Base-by-base conservation (phyloP, 2,888 invertebrate genomes). In the Drosophila planitibia region DNA sequence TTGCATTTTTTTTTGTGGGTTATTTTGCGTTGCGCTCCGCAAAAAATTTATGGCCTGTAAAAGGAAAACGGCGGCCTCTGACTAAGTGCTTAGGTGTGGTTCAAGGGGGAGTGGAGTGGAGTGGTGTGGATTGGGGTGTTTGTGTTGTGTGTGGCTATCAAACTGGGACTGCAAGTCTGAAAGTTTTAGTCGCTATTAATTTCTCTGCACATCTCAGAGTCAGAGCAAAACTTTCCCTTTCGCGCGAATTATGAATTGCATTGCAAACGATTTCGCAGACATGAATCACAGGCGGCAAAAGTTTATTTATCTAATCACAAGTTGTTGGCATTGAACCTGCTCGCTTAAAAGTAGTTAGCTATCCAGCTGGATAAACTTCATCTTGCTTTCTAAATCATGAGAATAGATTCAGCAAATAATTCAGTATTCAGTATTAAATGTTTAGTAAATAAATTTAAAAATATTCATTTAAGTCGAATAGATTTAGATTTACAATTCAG, bases 141-240 rank as follows among this genome's bases (percentile, higher is more conserved):
- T 7, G 39, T 19, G 47, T 22, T 47, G 47, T 37, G 54, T 32
- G 28, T 30, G 66, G 68, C 47, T 16, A 47, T 47, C 9, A 47
- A 65, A 57, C 53, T 70, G 74, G 70, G 58, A 70, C 80, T 78
- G 72, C 54, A 57, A 25, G 83, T 70, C 76, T 76, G 76, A 82
- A 87, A 89, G 77, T 87, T 82, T 80, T 70, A 67, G 70, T 71
- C 64, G 85, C 83, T 80, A 85, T 83, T 87, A 80, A 89, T 86
- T 89, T 86, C 74, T 66, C 81, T 49, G 53, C 52, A 60, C 57
- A 60, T 52, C 59, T 37, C 30, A 3, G 51, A 19, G 39, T 41
- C 30, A 68, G 25, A 59, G 39, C 9, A 47, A 54, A 64, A 76
- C 82, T 82, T 83, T 81, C 83, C 61, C 81, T 81, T 74, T 79